Percentiles rank a stretch among this genome's conserved stretches.
Evolutionary conservation across 2,888 invertebrate species (phyloP).

Genomic region (Lordiphosa andalusiaca): DNA sequence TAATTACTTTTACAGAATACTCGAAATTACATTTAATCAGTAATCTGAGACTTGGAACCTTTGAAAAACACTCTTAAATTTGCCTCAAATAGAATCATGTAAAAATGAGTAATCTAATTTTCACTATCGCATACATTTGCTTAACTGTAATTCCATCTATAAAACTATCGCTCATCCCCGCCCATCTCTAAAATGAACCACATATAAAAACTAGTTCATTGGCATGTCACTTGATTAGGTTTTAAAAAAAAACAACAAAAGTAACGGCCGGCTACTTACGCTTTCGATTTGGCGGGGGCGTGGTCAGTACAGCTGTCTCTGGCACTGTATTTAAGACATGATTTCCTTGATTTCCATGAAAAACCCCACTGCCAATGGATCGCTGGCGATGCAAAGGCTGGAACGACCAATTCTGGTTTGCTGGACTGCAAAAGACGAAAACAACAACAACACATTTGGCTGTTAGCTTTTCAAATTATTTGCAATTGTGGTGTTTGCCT

Average conservation of each 20-base stretch:
- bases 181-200: background rate
- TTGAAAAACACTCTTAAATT: too few species aligned
- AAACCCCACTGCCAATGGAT: slow-evolving; percentile 28
- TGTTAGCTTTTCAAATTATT: slow-evolving; percentile 42
- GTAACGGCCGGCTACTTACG: slow-evolving; percentile 42
- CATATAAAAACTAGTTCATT: background rate
- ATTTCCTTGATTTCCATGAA: slow-evolving; percentile 21
- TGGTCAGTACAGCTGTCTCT: slow-evolving; percentile 57
- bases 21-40: too few species aligned
- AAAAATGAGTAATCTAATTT: too few species aligned
- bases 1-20: too few species aligned
- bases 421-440: slow-evolving; percentile 44
- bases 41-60: too few species aligned
- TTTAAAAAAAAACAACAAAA: background rate
- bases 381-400: slow-evolving; percentile 64
- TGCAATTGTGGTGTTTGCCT: slow-evolving; percentile 30
- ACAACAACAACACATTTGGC: slow-evolving; percentile 29
- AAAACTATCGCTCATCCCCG: too few species aligned
- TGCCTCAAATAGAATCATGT: too few species aligned
- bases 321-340: slow-evolving; percentile 64
- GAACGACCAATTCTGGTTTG: slow-evolving; percentile 74
- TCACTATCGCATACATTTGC: too few species aligned
- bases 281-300: slow-evolving; percentile 57
- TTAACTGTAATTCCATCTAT: too few species aligned
- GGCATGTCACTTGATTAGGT: slow-evolving; percentile 15